Evolutionary conservation across 1,140 invertebrate genomes (phyloP).

Genomic region (Lepidurus couesii): DNA sequence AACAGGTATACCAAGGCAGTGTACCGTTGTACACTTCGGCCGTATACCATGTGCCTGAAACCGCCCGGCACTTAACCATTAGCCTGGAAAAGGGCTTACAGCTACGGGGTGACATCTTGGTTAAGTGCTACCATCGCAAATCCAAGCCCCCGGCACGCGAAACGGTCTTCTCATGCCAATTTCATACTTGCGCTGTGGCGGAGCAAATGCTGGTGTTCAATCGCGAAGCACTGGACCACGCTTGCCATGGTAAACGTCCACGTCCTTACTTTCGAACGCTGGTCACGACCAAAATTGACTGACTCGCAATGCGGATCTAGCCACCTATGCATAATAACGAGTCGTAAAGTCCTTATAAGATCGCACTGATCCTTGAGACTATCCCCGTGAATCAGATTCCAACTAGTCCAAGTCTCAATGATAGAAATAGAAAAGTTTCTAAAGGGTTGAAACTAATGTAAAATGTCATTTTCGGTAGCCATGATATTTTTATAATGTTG

Average conservation of each 20-base stretch:
- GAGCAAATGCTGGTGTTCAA: conserved; percentile 75
- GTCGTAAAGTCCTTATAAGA: too few relatives aligned
- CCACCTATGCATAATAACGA: too few relatives aligned
- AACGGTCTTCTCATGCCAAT: conserved; percentile 73
- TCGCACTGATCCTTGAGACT: too few relatives aligned
- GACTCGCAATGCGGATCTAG: too few relatives aligned
- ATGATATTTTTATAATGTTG: too few relatives aligned
- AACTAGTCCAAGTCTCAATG: too few relatives aligned
- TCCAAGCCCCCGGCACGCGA: conserved; percentile 46
- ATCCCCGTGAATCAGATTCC: too few relatives aligned
- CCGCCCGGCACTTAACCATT: conserved; percentile 59
- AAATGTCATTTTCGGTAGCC: too few relatives aligned
- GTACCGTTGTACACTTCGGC: conserved; percentile 79
- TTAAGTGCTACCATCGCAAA: conserved; percentile 77
- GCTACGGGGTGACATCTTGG: conserved; percentile 77
- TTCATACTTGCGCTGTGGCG: conserved; percentile 85
- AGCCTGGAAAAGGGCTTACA: conserved; percentile 64
- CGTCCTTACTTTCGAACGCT: not conserved
- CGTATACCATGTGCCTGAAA: conserved; percentile 62
- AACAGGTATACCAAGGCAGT: conserved; percentile 70
- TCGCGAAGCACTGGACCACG: conserved; percentile 77
- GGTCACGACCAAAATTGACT: too few relatives aligned
- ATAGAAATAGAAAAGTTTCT: too few relatives aligned
- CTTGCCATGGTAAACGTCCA: conserved; percentile 59
- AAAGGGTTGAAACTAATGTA: too few relatives aligned